Conservation (phyloP, 2,888 invertebrate genomes). For the Elegia similella region DNA sequence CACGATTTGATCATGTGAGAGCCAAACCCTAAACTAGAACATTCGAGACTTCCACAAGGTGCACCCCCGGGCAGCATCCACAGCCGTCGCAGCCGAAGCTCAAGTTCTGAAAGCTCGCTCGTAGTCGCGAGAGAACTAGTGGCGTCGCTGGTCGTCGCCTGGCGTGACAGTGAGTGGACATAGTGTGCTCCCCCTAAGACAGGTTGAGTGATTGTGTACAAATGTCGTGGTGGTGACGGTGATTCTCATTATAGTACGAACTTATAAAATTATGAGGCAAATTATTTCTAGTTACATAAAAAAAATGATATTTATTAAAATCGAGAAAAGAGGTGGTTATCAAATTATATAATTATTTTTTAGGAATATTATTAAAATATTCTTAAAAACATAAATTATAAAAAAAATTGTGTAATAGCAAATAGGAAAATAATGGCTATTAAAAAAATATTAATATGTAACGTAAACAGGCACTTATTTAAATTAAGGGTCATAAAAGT, state of each 20-base stretch:
- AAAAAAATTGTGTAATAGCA: too few species aligned
- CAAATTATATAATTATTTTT: too few species aligned
- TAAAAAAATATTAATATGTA: too few species aligned
- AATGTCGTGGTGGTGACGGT: not conserved
- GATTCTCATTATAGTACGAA: not conserved
- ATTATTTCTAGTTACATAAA: not conserved
- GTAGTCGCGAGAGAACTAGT: slow-evolving; percentile 14
- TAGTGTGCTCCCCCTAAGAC: not conserved
- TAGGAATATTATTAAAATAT: too few species aligned
- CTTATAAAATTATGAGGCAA: not conserved
- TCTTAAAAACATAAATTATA: too few species aligned
- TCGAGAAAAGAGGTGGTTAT: too few species aligned
- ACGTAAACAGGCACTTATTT: too few species aligned
- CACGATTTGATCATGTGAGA: not conserved
- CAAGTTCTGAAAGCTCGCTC: slow-evolving; percentile 3
- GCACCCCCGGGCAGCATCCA: not conserved
- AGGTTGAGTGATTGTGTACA: too few species aligned
- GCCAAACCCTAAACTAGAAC: not conserved
- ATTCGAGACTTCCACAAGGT: not conserved
- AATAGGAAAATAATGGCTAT: too few species aligned
- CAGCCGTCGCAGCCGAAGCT: slow-evolving; percentile 1
- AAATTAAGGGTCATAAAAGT: too few species aligned
- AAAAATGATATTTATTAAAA: not conserved
- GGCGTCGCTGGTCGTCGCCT: slow-evolving; percentile 15
- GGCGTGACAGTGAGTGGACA: not conserved